Base-by-base conservation (phyloP, 2,797 vertebrate species). In the Gambusia yucatana region DNA sequence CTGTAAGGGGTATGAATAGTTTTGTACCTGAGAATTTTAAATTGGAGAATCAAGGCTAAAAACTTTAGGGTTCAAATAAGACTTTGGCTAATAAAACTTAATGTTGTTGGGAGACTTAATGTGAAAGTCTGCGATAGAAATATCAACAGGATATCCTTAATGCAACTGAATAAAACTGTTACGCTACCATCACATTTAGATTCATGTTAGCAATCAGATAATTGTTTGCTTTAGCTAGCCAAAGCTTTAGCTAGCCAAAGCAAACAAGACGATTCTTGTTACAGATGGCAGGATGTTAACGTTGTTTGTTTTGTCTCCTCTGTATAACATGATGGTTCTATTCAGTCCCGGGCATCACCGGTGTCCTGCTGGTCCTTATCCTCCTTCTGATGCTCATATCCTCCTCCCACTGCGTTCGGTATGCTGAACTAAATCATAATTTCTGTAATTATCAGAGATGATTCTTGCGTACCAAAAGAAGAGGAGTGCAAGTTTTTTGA, bases 311-410 rank as follows among this genome's bases (percentile, higher is more conserved):
- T 70, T 73, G 25, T 78, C 28, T 81, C 43, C 44, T 36, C 57
- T 85, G 11, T 86, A 30, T 80, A 36, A 82, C 80, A 80, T 75
- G 46, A 44, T 79, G 44, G 59, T 86, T 86, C 16, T 33, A 20
- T 84, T 76, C 47, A 99, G 98, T 99, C 92, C 97, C 98, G 74
- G 98, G 98, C 78, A 88, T 98, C 80, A 99, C 98, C 0, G 98
- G 98, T 0, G 88, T 98, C 77, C 90, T 98, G 80, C 94, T 99
- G 97, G 98, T 98, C 47, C 88, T 99, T 75, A 96, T 99, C 71
- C 95, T 99, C 46, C 98, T 98, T 86, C 93, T 99, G n/a, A 99
- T 99, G 97, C 96, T 97, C 79, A 97, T 97, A 2, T 97, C 98
- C 36, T 99, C 98, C 13, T 98, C 97, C 0, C 96, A 97, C 83